These are phyloP conservation scores for Urechis unicinctus DNA, from an alignment of 2,888 invertebrate genomes.

Conservation along the genomic window DNA sequence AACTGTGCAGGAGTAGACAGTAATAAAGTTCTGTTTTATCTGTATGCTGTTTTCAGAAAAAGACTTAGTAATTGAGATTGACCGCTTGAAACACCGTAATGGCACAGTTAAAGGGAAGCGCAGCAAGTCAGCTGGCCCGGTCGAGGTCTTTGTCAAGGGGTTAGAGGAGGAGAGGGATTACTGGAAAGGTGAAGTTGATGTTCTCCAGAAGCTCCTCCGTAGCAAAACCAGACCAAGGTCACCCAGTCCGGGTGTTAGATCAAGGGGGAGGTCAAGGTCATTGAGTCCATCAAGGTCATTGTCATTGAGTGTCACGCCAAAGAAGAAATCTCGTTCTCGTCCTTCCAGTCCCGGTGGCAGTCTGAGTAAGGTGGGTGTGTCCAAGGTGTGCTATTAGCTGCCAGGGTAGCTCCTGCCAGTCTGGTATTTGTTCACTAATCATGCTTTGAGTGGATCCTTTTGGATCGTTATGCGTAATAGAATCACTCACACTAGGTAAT, in stretches of 20 bases:
- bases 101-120: slow-evolving; percentile 25
- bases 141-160: slow-evolving; percentile 42
- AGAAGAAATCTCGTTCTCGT: slow-evolving; percentile 1
- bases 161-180: slow-evolving; percentile 49
- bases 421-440: too few species aligned
- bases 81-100: slow-evolving; percentile 41
- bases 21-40: too few species aligned
- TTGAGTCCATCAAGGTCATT: neutral
- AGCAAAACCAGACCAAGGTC: slow-evolving; percentile 4
- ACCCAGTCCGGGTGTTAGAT: slow-evolving; percentile 6
- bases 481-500: too few species aligned
- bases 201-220: slow-evolving; percentile 34
- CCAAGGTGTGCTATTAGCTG: too few species aligned
- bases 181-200: slow-evolving; percentile 45
- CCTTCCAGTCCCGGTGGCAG: slow-evolving; percentile 3
- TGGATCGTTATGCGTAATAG: too few species aligned
- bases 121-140: slow-evolving; percentile 34
- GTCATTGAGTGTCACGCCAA: neutral
- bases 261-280: slow-evolving; percentile 12
- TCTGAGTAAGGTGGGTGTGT: neutral
- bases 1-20: too few species aligned
- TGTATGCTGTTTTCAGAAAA: too few species aligned
- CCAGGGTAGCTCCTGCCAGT: too few species aligned
- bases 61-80: slow-evolving; percentile 50
- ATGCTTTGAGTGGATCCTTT: too few species aligned